Base-by-base conservation (phyloP, 1,140 invertebrate genomes). In the Ceratina calcarata region DNA sequence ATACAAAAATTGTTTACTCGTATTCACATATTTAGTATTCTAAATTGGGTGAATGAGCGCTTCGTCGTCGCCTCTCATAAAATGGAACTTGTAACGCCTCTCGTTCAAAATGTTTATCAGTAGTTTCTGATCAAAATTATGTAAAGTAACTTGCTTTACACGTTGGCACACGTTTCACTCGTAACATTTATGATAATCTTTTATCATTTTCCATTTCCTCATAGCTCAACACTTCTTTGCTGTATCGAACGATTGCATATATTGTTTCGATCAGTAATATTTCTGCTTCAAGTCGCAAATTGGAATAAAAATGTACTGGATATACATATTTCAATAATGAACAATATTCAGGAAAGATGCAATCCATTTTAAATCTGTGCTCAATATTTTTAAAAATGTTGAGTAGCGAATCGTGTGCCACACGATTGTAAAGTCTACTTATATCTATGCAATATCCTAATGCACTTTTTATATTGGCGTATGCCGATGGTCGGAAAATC, bases 21-120 rank as follows among this genome's bases (percentile, higher is more conserved):
- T 70, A 55, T n/a, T 70, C 18, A 66, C 37, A 45, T 53, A 37
- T 45, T 45, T 45, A 45, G 13, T 58, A n/a, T 74, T 60, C 15
- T 53, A 45, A 58, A 80, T 15, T 20, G 66, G 53, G 22, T n/a
- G 45, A 72, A 78, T 67, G 67, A 79, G 53, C 58, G 61, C 18
- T 85, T 49, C 67, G 65, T 68, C 80, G 75, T 85, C 75, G 75
- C 79, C 71, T 78, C 75, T 55, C 66, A 55, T 68, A 7, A 58
- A 22, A 58, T 51, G 58, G 53, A 84, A 74, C 24, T 60, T 64
- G 64, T 74, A 66, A 70, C 57, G 80, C 60, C 75, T 85, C 82
- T 78, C 53, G 70, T 86, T 86, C 80, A 82, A 85, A 60, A 57
- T 82, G 67, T 78, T 81, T 32, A 45, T 6, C 69, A 62, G 53